A percentile compares a stretch with the other conserved stretches of the same genome.
Conservation (phyloP, 2,113 vertebrate species). For the Abramis brama region DNA sequence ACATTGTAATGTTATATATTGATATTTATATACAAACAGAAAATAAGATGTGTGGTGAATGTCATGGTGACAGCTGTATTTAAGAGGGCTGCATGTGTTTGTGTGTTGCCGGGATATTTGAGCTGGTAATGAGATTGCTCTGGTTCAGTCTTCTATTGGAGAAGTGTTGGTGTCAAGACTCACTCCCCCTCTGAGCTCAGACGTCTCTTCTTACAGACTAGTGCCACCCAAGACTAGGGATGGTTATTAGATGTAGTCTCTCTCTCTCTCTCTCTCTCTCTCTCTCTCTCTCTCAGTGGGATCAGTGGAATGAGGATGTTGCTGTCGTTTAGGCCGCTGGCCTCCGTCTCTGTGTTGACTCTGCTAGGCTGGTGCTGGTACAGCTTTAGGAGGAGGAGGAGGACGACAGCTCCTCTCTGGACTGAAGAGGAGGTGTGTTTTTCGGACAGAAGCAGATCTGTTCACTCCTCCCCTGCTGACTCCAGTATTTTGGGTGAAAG, state of each 20-base stretch:
- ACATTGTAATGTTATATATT: too few species aligned
- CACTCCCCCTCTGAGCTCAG: background rate
- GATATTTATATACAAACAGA: background rate
- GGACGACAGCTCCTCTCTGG: background rate
- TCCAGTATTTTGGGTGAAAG: background rate
- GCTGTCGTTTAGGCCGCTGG: slow-evolving; percentile 68
- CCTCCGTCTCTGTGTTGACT: slow-evolving; percentile 75
- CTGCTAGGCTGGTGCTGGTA: slow-evolving; percentile 85
- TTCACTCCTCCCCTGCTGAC: background rate
- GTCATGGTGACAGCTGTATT: background rate
- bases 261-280: background rate
- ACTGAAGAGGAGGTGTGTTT: background rate
- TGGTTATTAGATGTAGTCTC: background rate
- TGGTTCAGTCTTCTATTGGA: background rate
- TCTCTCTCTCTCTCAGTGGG: slow-evolving; percentile 20
- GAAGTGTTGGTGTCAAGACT: slow-evolving; percentile 32
- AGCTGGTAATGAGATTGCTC: slow-evolving; percentile 47
- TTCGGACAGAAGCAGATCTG: background rate
- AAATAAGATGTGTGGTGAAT: background rate
- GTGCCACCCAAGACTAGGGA: background rate
- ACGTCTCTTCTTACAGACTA: slow-evolving; percentile 22
- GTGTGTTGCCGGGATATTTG: slow-evolving; percentile 35
- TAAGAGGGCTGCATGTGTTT: background rate
- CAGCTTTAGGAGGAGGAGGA: slow-evolving; percentile 65
- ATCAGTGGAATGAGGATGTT: slow-evolving; percentile 72